phyloP scores from a whole-genome alignment of 2,113 vertebrate species.

The Willisornis vidua region DNA sequence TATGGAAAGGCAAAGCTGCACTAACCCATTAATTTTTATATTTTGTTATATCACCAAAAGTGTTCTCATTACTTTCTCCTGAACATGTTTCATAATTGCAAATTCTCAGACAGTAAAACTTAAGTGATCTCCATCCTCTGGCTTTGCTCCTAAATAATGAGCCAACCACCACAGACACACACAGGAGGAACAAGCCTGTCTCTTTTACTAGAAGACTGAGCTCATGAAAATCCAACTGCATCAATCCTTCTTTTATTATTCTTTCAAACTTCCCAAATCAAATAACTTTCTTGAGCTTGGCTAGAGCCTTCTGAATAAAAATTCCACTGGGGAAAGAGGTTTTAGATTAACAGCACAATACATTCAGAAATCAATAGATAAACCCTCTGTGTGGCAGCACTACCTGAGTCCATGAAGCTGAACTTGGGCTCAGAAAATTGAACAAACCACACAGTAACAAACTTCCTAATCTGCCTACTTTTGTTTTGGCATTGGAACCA shows the following conservation, averaged over 20 bases:
- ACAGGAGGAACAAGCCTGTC: neutral
- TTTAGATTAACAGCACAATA: constrained; percentile 65
- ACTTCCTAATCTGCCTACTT: neutral
- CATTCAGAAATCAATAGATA: constrained; percentile 65
- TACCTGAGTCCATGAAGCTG: neutral
- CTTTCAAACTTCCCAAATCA: constrained; percentile 67
- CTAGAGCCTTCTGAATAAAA: constrained; percentile 40
- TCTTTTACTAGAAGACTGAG: neutral
- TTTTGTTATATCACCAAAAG: neutral
- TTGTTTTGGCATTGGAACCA: neutral
- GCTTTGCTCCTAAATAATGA: neutral
- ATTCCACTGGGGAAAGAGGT: constrained; percentile 51
- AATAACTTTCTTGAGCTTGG: constrained; percentile 68
- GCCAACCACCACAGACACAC: neutral
- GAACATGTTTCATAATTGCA: neutral
- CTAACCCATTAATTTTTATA: neutral
- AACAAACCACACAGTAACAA: constrained; percentile 29
- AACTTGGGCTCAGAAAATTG: constrained; percentile 11
- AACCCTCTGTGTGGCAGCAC: constrained; percentile 1
- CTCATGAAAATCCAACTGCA: constrained; percentile 68
- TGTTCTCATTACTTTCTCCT: neutral
- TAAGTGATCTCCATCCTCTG: constrained; percentile 11
- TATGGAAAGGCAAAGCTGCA: neutral
- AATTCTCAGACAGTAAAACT: constrained; percentile 43
- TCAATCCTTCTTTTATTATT: constrained; percentile 66